Evolutionary conservation across 2,113 vertebrate genomes (phyloP).

Genomic region (Corydoras maculifer): DNA sequence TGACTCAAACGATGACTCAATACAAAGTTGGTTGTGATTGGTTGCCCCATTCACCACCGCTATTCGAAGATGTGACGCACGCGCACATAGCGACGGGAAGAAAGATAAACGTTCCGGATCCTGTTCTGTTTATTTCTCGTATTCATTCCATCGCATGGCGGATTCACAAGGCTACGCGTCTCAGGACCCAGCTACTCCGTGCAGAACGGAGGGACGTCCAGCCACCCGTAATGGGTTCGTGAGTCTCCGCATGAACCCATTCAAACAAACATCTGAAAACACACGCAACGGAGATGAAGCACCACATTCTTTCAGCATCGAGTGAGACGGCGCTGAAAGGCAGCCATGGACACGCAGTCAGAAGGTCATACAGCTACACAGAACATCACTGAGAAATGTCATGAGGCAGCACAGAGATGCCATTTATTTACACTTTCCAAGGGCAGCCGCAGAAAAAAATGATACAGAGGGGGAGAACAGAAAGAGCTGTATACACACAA

Average conservation of each 20-base stretch:
- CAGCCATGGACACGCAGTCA: slow-evolving; percentile 1
- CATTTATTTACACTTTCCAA: slow-evolving; percentile 10
- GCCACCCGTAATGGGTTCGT: too few relatives aligned
- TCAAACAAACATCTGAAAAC: not conserved
- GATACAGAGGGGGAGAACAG: slow-evolving; percentile 6
- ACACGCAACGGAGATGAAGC: slow-evolving; percentile 1
- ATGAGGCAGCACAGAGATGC: slow-evolving; percentile 4
- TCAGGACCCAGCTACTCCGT: too few relatives aligned
- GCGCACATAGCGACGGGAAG: too few relatives aligned
- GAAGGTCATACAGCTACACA: not conserved
- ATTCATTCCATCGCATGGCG: too few relatives aligned
- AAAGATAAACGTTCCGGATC: too few relatives aligned
- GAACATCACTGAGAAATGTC: slow-evolving; percentile 14
- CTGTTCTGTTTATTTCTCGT: too few relatives aligned
- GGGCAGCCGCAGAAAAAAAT: not conserved
- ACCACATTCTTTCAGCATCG: not conserved
- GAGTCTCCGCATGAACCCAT: not conserved
- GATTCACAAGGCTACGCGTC: too few relatives aligned
- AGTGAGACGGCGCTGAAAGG: not conserved
- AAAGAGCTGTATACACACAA: not conserved
- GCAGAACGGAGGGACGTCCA: too few relatives aligned
- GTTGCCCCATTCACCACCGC: too few relatives aligned
- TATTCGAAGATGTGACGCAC: too few relatives aligned
- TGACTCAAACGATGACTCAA: too few relatives aligned
- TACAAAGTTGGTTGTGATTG: too few relatives aligned